phyloP scores from a whole-genome alignment of 92 coral and sea anemone species.

The Zoanthus gigantus region DNA sequence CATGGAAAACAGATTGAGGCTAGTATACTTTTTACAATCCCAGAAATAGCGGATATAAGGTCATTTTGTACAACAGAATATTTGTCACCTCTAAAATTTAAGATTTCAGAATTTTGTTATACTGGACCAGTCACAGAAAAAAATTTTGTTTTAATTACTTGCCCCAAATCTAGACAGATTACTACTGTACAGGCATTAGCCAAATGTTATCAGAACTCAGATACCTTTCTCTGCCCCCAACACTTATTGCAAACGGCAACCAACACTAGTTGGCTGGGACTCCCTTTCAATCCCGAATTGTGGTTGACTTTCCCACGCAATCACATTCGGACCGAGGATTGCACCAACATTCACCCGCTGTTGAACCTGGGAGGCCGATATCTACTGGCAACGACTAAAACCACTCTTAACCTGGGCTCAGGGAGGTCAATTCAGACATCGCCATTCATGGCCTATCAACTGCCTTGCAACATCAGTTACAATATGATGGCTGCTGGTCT shows the following conservation, averaged over 20 bases:
- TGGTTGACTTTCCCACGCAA: background rate
- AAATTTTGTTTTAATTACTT: too few species aligned
- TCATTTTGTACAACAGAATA: background rate
- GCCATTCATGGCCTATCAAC: background rate
- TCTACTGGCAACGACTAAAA: background rate
- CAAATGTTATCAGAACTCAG: too few species aligned
- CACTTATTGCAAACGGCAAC: too few species aligned
- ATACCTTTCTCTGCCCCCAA: too few species aligned
- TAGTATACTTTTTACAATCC: background rate
- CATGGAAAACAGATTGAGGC: background rate
- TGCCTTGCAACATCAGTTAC: too few species aligned
- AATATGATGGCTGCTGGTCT: too few species aligned
- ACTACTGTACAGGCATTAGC: too few species aligned
- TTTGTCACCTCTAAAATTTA: background rate
- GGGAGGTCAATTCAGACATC: background rate
- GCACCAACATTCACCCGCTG: background rate
- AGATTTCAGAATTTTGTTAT: background rate
- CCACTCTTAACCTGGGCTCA: background rate
- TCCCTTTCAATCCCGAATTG: background rate
- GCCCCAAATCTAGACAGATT: too few species aligned
- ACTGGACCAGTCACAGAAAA: background rate
- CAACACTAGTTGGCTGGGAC: background rate
- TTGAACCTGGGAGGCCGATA: background rate
- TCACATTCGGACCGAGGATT: background rate
- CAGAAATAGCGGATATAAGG: background rate